Conservation (phyloP, 2,797 vertebrate species). For the Pagetopsis macropterus region DNA sequence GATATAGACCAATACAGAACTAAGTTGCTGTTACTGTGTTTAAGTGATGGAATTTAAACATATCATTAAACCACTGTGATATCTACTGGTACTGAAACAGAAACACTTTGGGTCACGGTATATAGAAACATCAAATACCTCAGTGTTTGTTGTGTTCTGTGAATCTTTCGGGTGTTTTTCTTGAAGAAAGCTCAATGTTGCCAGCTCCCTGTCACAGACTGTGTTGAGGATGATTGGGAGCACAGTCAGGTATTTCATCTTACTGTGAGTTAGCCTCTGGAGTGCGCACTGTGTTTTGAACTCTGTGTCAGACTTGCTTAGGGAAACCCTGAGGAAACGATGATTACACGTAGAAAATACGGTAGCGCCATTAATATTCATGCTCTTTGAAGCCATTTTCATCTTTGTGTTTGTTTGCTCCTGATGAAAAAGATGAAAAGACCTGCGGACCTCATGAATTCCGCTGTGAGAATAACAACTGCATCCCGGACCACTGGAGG, state of each 20-base stretch:
- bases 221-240: slow-evolving; percentile 56
- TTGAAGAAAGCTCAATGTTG: slow-evolving; percentile 44
- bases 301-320: slow-evolving; percentile 74
- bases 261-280: slow-evolving; percentile 64
- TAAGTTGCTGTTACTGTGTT: background rate
- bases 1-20: background rate
- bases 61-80: background rate
- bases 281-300: slow-evolving; percentile 78
- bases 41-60: slow-evolving; percentile 9
- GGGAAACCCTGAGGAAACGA: slow-evolving; percentile 81
- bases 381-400: slow-evolving; percentile 84
- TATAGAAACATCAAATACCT: slow-evolving; percentile 5
- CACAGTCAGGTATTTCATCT: slow-evolving; percentile 79
- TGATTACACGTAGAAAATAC: slow-evolving; percentile 77
- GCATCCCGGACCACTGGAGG: slow-evolving; percentile 98
- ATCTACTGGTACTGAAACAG: background rate
- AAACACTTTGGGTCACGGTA: background rate
- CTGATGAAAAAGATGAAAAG: slow-evolving; percentile 95
- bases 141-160: slow-evolving; percentile 27
- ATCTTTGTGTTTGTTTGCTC: slow-evolving; percentile 83
- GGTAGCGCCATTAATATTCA: slow-evolving; percentile 83
- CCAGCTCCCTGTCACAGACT: slow-evolving; percentile 52
- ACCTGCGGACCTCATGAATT: slow-evolving; percentile 98
- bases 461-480: slow-evolving; percentile 98
- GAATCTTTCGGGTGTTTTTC: slow-evolving; percentile 41